A percentile compares a stretch with the other conserved stretches of the same genome.
These are phyloP conservation scores for Ashinkailepas kermadecensis DNA, from an alignment of 2,888 invertebrate species.

Conservation along the genomic window DNA sequence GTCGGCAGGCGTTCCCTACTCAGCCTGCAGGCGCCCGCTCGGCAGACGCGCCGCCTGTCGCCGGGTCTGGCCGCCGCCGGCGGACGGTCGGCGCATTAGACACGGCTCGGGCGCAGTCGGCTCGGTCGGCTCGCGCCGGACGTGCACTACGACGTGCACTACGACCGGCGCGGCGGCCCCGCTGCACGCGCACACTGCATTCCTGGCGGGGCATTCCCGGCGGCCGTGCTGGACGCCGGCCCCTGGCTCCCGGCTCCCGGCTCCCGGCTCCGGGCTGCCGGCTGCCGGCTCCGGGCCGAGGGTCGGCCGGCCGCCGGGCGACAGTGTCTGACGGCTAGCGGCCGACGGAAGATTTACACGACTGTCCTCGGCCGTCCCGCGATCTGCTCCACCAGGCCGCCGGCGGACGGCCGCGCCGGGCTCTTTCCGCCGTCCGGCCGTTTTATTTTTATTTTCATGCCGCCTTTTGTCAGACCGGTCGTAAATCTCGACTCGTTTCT, in stretches of 20 bases:
- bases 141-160: conserved; percentile 5
- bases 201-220: too few species aligned
- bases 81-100: background rate
- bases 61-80: too few species aligned
- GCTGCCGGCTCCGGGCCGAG: too few species aligned
- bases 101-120: background rate
- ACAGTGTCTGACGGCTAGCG: too few species aligned
- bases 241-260: too few species aligned
- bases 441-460: conserved; percentile 20
- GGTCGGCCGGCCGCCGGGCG: too few species aligned
- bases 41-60: too few species aligned
- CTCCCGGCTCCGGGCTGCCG: too few species aligned
- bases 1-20: too few species aligned
- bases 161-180: background rate
- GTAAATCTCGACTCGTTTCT: background rate
- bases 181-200: background rate
- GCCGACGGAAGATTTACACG: background rate
- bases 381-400: background rate
- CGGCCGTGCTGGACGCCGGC: too few species aligned
- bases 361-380: background rate
- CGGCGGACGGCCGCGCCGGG: background rate
- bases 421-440: background rate
- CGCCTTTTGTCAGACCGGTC: background rate
- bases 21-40: too few species aligned
- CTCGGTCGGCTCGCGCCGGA: background rate